phyloP scores from a whole-genome alignment of 1,140 invertebrate species.

The Stratiolaelaps scimitus region DNA sequence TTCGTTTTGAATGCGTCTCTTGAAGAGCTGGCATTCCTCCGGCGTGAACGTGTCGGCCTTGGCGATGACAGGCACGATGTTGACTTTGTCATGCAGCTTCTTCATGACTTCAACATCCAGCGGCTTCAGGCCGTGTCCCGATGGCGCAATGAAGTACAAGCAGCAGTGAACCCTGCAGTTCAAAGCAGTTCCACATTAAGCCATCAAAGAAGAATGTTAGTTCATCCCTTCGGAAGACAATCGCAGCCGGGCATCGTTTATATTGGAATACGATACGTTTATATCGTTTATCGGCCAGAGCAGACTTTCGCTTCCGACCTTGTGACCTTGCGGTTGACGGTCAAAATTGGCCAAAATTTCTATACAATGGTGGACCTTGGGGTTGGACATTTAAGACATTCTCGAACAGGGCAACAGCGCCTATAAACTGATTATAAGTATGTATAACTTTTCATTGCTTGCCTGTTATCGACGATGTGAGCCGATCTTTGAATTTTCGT shows the following conservation, averaged over 20 bases:
- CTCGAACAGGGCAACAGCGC: too few relatives aligned
- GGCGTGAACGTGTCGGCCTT: constrained; percentile 98
- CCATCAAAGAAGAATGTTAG: neutral
- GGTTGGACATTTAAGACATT: too few relatives aligned
- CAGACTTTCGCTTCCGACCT: too few relatives aligned
- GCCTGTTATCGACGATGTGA: constrained; percentile 44
- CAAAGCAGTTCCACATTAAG: too few relatives aligned
- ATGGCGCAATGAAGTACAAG: constrained; percentile 95
- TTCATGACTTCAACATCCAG: constrained; percentile 99
- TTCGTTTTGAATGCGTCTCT: constrained; percentile 88
- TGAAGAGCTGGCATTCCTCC: constrained; percentile 87
- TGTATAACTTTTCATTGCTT: constrained; percentile 5
- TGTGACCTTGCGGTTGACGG: too few relatives aligned
- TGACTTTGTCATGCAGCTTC: constrained; percentile 92
- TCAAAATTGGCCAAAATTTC: too few relatives aligned
- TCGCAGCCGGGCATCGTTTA: neutral
- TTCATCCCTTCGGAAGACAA: neutral
- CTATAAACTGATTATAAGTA: too few relatives aligned
- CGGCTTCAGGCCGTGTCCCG: constrained; percentile 81
- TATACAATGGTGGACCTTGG: too few relatives aligned
- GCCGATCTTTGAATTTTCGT: constrained; percentile 66
- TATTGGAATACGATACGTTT: too few relatives aligned
- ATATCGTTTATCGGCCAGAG: too few relatives aligned
- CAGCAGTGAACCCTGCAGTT: constrained; percentile 83
- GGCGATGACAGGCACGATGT: constrained; percentile 95